Evolutionary conservation across 2,113 vertebrate genomes (phyloP).

Genomic region (Apodemus speciosus): DNA sequence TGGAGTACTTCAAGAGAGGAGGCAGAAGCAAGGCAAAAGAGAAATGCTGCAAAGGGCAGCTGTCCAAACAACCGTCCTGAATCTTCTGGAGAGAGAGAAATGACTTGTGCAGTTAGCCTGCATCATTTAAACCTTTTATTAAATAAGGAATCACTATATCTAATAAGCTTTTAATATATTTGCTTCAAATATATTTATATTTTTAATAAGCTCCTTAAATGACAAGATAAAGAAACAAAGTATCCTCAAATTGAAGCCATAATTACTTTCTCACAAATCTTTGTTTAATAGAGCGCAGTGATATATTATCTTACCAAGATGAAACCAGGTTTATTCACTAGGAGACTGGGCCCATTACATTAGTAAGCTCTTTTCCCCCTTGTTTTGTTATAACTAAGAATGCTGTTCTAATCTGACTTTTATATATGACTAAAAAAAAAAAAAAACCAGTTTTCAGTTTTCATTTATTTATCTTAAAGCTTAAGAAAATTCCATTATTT

Average conservation of each 20-base stretch:
- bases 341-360: neutral
- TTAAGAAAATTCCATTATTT: conserved; percentile 6
- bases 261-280: neutral
- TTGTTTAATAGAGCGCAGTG: neutral
- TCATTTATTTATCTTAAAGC: neutral
- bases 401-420: neutral
- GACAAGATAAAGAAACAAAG: neutral
- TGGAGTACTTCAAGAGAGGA: too few species aligned
- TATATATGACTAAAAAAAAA: neutral
- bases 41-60: neutral
- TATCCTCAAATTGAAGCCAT: conserved; percentile 7
- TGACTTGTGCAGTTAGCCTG: neutral
- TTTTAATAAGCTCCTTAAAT: conserved; percentile 19
- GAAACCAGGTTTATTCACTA: neutral
- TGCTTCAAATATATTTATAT: conserved; percentile 11
- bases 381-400: neutral
- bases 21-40: neutral
- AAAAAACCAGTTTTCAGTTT: neutral
- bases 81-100: neutral
- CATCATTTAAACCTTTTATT: neutral
- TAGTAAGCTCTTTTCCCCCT: neutral
- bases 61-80: neutral
- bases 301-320: conserved; percentile 9
- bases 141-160: neutral
- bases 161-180: conserved; percentile 19